Base-by-base conservation (phyloP, 2,888 invertebrate genomes). In the Argyresthia albistria region DNA sequence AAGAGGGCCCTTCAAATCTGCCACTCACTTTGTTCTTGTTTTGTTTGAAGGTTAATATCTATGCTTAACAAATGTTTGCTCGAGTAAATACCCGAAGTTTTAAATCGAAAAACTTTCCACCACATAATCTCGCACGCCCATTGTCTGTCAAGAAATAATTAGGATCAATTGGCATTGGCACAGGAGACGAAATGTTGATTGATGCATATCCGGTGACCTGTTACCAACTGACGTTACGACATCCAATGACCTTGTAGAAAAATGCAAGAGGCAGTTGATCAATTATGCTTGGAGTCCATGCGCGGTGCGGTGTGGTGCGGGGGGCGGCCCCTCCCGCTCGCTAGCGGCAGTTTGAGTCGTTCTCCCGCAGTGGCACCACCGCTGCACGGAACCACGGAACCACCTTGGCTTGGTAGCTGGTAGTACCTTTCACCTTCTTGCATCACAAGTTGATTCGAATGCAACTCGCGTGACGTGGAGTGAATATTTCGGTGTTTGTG, bases 11-110 rank as follows among this genome's bases (percentile, higher is more conserved):
- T 71, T 76, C 76, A 69, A 78, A 76, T 73, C 74, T 74, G 73
- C 74, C 73, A 72, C 71, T 78, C 74, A 69, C 80, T 82, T 83
- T 80, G 80, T 80, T 82, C 81, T 81, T 81, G 79, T 84, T 83
- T 80, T 76, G 77, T 84, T 84, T 86, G 83, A 86, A 87, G 83
- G 86, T 86, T 87, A 86, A 83, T 79, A 76, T 76, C 76, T 74
- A 73, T 70, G 70, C 64, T 69, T 69, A 64, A 69, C 66, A 64
- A 59, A 59, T 62, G 61, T 39, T 56, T 57, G 55, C 61, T 55
- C 50, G 53, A 54, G n/a, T n/a, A n/a, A n/a, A 4, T 25, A 25
- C 25, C 59, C 56, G 56, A 56, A 53, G 52, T 53, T 60, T 56
- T 53, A 25, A 48, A 42, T 53, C 15, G 52, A 50, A 50, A 43